These are phyloP conservation scores for Dascyllus trimaculatus DNA, from an alignment of 2,113 vertebrate species.

Conservation along the genomic window DNA sequence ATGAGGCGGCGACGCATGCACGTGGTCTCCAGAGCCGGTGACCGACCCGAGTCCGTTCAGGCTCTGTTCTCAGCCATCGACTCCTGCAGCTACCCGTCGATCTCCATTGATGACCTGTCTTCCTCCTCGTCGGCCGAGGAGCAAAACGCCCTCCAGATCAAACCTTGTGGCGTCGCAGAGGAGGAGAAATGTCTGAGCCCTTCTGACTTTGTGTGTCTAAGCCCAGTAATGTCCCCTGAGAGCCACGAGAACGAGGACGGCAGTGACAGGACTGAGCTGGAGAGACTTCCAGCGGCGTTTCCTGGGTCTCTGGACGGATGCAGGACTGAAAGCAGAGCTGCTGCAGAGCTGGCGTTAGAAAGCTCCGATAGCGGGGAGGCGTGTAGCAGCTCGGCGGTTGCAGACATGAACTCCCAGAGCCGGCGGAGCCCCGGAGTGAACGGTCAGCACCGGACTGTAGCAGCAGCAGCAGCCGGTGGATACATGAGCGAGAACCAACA, in stretches of 20 bases:
- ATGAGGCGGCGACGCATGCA: constrained; percentile 87
- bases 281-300: constrained; percentile 32
- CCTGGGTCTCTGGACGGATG: constrained; percentile 15
- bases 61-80: constrained; percentile 90
- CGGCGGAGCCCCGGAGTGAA: constrained; percentile 56
- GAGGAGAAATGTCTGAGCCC: constrained; percentile 67
- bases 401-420: constrained; percentile 37
- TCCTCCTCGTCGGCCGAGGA: constrained; percentile 87
- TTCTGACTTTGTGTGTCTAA: constrained; percentile 75
- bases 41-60: constrained; percentile 83
- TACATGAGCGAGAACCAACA: constrained; percentile 27
- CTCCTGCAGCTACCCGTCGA: constrained; percentile 93
- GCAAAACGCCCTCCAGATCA: constrained; percentile 39
- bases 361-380: constrained; percentile 55
- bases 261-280: constrained; percentile 48
- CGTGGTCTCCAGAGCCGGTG: constrained; percentile 82
- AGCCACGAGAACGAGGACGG: constrained; percentile 59
- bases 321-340: constrained; percentile 56
- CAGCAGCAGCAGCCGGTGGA: not conserved
- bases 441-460: constrained; percentile 67
- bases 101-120: constrained; percentile 91
- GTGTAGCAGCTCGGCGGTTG: constrained; percentile 17
- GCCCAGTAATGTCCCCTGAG: constrained; percentile 74
- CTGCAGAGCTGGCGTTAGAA: constrained; percentile 30
- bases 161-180: constrained; percentile 42